A percentile compares a stretch with the other conserved stretches of the same genome.
These are phyloP conservation scores for Scolanthus callimorphus DNA, from an alignment of 92 coral and sea anemone genomes.

Conservation along the genomic window DNA sequence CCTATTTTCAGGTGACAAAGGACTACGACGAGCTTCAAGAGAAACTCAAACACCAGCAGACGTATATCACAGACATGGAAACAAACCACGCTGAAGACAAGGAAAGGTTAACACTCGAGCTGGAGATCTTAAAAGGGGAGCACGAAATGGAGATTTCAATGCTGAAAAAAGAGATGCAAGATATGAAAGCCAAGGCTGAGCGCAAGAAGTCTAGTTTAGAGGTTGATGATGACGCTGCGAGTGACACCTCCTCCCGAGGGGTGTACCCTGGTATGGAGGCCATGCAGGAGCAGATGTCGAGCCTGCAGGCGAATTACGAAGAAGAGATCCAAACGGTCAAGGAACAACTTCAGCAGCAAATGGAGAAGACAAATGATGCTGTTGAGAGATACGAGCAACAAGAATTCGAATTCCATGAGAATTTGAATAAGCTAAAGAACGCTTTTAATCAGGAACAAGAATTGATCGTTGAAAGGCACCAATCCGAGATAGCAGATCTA, in stretches of 20 bases:
- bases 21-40: conserved; percentile 72
- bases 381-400: conserved; percentile 71
- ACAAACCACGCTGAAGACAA: conserved; percentile 54
- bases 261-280: conserved; percentile 40
- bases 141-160: conserved; percentile 76
- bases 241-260: conserved; percentile 38
- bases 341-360: conserved; percentile 68
- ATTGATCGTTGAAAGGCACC: conserved; percentile 24
- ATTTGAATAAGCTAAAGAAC: conserved; percentile 52
- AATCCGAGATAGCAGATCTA: conserved; percentile 31
- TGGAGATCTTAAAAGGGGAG: conserved; percentile 82
- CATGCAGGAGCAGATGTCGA: conserved; percentile 35
- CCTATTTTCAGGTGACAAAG: conserved; percentile 42
- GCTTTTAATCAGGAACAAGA: conserved; percentile 40
- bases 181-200: conserved; percentile 43
- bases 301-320: conserved; percentile 51
- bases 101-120: conserved; percentile 62
- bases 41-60: conserved; percentile 63
- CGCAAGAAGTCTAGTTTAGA: conserved; percentile 29
- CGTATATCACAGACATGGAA: conserved; percentile 64
- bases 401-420: conserved; percentile 69
- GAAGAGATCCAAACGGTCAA: conserved; percentile 58
- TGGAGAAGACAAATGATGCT: conserved; percentile 37
- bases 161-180: conserved; percentile 70
- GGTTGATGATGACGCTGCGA: conserved; percentile 41